Percentiles rank a stretch among this genome's conserved stretches.
Conservation (phyloP, 2,113 vertebrate species). For the Tringa solitaria region DNA sequence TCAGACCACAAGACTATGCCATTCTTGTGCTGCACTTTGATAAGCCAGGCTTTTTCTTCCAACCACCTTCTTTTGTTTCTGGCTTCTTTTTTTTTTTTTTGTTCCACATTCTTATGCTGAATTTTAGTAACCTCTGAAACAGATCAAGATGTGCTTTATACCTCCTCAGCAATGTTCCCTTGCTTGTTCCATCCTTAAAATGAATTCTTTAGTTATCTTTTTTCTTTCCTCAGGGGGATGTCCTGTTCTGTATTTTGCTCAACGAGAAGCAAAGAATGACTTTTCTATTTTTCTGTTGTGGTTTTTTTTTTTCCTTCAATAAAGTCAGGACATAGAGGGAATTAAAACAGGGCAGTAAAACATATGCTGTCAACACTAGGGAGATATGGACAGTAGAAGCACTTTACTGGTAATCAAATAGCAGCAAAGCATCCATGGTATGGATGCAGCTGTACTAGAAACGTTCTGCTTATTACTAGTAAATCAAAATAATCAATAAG, state of each 20-base stretch:
- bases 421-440: not conserved
- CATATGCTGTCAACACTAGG: not conserved
- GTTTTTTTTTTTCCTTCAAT: not conserved
- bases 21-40: not conserved
- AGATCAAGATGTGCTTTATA: not conserved
- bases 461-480: not conserved
- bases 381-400: fast-evolving
- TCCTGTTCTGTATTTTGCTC: not conserved
- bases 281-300: not conserved
- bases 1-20: not conserved
- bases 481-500: not conserved
- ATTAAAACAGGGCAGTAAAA: not conserved
- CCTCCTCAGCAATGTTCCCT: not conserved
- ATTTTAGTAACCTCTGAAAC: not conserved
- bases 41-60: not conserved
- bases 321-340: not conserved
- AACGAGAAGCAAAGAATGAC: not conserved
- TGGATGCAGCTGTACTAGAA: not conserved
- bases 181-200: not conserved
- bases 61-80: not conserved
- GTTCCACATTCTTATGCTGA: not conserved
- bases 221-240: not conserved
- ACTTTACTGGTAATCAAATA: not conserved
- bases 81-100: not conserved
- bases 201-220: not conserved